phyloP scores from a whole-genome alignment of 2,888 invertebrate species.

The Ophion ventricosus region DNA sequence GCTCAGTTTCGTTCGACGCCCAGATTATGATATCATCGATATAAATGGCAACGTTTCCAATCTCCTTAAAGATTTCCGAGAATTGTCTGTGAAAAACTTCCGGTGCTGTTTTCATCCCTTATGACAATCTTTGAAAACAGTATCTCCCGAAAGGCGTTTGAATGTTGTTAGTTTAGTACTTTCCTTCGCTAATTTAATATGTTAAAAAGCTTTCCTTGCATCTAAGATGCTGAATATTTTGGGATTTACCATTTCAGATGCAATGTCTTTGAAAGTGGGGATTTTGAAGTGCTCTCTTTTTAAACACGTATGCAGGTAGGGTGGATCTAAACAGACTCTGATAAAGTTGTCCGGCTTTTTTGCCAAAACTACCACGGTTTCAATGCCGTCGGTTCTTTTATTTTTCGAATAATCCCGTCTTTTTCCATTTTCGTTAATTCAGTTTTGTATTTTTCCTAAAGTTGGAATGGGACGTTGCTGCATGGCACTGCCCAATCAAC shows the following conservation, averaged over 20 bases:
- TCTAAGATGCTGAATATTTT: constrained; percentile 65
- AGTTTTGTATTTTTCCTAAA: neutral
- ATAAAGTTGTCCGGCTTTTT: constrained; percentile 65
- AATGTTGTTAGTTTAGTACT: constrained; percentile 73
- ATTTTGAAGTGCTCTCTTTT: constrained; percentile 55
- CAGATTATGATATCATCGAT: constrained; percentile 65
- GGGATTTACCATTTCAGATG: constrained; percentile 12
- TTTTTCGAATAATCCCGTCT: neutral
- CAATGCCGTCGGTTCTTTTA: constrained; percentile 50
- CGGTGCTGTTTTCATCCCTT: constrained; percentile 62
- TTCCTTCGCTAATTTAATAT: constrained; percentile 69
- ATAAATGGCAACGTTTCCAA: constrained; percentile 61
- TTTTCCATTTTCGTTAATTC: constrained; percentile 13
- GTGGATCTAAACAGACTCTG: constrained; percentile 74
- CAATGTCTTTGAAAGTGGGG: constrained; percentile 72
- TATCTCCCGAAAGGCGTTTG: constrained; percentile 74
- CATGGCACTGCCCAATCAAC: constrained; percentile 44
- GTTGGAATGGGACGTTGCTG: constrained; percentile 10
- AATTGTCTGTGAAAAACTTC: constrained; percentile 63
- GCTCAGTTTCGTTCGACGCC: constrained; percentile 18
- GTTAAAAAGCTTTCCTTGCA: constrained; percentile 70
- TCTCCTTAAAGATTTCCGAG: constrained; percentile 46
- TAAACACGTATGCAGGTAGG: constrained; percentile 71
- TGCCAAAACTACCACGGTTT: constrained; percentile 59
- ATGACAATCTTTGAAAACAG: constrained; percentile 60